Evolutionary conservation across 2,888 invertebrate genomes (phyloP), one percentile per base, ranked within the genome.

Genomic region (Marronus borbonicus): DNA sequence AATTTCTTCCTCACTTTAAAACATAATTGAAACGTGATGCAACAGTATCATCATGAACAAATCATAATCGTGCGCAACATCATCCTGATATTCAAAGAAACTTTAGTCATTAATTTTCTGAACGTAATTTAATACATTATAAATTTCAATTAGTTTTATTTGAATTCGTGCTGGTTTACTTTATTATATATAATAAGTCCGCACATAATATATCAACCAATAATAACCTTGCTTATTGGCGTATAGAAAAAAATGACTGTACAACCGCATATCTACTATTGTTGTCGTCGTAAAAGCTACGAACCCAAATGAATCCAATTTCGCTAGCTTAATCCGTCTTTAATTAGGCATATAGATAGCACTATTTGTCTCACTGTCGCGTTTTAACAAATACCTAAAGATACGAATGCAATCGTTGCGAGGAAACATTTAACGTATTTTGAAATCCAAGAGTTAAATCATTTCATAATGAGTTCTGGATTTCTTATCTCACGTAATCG

Each of bases 401-500:
- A 20, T 17, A 24, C 31, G 39, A 24, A 10, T 8, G 44, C 60
- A 74, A 20, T 58, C 55, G 20, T 58, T 4, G 72, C 17, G n/a
- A 58, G 39, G 44, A 20, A 74, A 36, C 39, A 60, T 20, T 44
- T 60, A 60, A 24, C 24, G 62, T 44, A 74, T 24, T 49, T 49
- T 39, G 60, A 74, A 74, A 74, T 60, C 58, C 24, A 44, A 60
- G 72, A 74, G 44, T 60, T 76, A 66, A 65, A 76, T 66, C 68
- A 76, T 76, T 66, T 66, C 55, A 36, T 76, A 76, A 76, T 76
- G 76, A 76, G 76, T 76, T 66, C 39, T 31, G 66, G 52, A 76
- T 76, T 65, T 76, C 76, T 76, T 76, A 76, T 76, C 66, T 36
- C 66, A 31, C 76, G n/a, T 60, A 72, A 72, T 72, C 72, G 72